Evolutionary conservation across 2,888 invertebrate genomes (phyloP), one percentile per base, ranked within the genome.

Genomic region (Orthonevra nobilis): DNA sequence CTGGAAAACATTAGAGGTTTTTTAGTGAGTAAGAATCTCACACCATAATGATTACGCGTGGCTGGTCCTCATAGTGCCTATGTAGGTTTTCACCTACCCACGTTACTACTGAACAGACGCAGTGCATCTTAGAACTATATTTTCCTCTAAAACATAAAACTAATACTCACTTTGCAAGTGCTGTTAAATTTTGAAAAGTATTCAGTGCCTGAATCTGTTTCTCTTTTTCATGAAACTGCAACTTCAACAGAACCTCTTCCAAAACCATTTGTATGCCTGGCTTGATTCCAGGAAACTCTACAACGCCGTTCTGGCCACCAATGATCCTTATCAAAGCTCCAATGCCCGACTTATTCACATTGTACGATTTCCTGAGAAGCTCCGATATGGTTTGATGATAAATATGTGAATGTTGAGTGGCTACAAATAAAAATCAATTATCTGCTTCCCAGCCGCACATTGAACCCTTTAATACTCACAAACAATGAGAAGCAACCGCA

Each of bases 401-500:
- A 50, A 89, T 87, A 70, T 88, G 86, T 1, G 87, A 86, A 79
- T 86, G 85, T 68, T 89, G 86, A 1, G 87, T 85, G 0, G 89
- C 89, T 88, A 38, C 4, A 79, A 83, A 6, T 3, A 40, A 36
- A n/a, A n/a, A n/a, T n/a, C n/a, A n/a, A 9, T 38, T 2, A 54
- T 15, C n/a, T n/a, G 14, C 0, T 10, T 12, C 7, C 3, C 9
- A 30, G 1, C 0, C 17, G 40, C 10, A n/a, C n/a, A n/a, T n/a
- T n/a, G n/a, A n/a, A n/a, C n/a, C 0, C 12, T 10, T 3, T 10
- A 7, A 26, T 42, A 86, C 87, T 87, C 85, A 91, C 92, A 91
- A 58, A 91, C 89, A 81, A 91, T 89, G 42, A 90, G 87, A 19
- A 92, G 85, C 20, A 93, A 86, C 68, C 92, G 89, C 0, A 91